Conservation (phyloP, 2,797 vertebrate genomes). For the Hybognathus amarus region DNA sequence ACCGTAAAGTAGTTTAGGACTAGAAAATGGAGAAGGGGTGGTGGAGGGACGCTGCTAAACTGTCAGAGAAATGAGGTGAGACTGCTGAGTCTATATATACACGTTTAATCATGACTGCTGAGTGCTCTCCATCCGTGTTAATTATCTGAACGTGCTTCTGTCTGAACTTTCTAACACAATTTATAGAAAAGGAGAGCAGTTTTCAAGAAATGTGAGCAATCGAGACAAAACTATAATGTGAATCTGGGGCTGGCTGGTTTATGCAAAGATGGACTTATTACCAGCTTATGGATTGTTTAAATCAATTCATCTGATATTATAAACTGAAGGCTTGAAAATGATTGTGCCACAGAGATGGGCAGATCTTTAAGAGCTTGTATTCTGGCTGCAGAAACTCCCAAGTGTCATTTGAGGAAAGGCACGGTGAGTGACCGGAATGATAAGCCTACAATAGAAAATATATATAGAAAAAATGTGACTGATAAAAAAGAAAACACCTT, state of each 20-base stretch:
- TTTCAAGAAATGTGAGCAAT: too few species aligned
- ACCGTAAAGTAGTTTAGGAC: too few species aligned
- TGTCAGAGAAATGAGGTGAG: too few species aligned
- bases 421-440: constrained; percentile 40
- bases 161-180: too few species aligned
- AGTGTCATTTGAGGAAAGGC: constrained; percentile 1
- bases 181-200: too few species aligned
- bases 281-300: neutral
- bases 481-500: constrained; percentile 50
- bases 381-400: constrained; percentile 25
- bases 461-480: constrained; percentile 24
- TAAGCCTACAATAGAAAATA: neutral
- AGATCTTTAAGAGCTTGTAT: constrained; percentile 3
- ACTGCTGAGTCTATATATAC: too few species aligned
- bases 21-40: too few species aligned
- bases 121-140: too few species aligned
- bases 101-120: too few species aligned
- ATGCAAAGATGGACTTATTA: neutral
- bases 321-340: constrained; percentile 2
- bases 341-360: constrained; percentile 24
- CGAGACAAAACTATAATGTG: neutral
- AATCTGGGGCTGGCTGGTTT: neutral
- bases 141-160: too few species aligned
- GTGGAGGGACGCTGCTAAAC: too few species aligned
- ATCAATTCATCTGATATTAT: neutral